phyloP scores from a whole-genome alignment of 2,113 vertebrate species.

The Sclerurus mexicanus region DNA sequence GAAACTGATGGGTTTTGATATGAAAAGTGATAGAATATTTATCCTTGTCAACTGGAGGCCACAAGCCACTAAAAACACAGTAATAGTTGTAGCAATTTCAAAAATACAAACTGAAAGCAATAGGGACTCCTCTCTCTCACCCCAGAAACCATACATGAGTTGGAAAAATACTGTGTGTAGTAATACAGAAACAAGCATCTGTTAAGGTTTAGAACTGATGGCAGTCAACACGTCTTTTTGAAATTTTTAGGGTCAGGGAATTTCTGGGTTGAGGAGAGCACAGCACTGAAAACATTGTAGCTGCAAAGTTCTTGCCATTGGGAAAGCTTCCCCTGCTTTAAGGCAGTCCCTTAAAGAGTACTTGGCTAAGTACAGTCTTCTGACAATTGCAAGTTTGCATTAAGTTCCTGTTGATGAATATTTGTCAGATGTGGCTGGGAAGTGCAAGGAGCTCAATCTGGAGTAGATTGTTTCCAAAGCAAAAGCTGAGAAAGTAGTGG shows the following conservation, averaged over 20 bases:
- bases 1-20: neutral
- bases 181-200: neutral
- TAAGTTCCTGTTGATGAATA: neutral
- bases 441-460: neutral
- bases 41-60: accelerated
- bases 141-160: neutral
- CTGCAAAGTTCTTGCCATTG: neutral
- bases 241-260: neutral
- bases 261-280: neutral
- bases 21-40: neutral
- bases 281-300: neutral
- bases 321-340: neutral
- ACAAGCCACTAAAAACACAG: neutral
- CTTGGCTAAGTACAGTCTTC: neutral
- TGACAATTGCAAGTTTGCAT: neutral
- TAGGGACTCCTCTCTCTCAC: neutral
- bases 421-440: neutral
- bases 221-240: neutral
- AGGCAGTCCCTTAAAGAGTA: neutral
- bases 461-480: neutral
- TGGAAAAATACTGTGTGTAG: neutral
- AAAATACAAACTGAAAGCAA: neutral
- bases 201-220: neutral
- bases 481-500: neutral
- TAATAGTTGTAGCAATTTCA: neutral